Evolutionary conservation across 92 coral and sea anemone species (phyloP), one percentile per base, ranked within the genome.

Genomic region (Actinostola sp.): DNA sequence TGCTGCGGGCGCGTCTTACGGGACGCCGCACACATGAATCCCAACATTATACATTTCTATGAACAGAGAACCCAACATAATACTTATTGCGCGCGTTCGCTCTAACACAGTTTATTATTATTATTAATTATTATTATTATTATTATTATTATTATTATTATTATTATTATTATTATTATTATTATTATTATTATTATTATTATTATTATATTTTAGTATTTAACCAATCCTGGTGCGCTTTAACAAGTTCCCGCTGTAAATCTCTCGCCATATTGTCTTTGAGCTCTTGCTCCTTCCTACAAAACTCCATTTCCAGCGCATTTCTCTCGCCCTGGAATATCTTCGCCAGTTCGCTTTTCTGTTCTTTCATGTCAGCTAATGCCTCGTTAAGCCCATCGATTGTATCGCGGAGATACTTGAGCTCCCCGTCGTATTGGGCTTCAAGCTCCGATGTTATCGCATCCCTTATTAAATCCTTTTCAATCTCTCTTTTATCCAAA

Each of bases 321-420:
- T 86, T 86, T 38, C 45, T 81, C 56, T 86, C 92, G 0, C 87
- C 88, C 21, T 91, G 88, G 31, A 91, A 88, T 43, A 91, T 91
- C 61, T 82, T 87, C 11, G 89, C 97, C 15, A 91, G 85, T 58
- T 91, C 90, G 44, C 72, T 66, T 64, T 91, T 91, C 77, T 91
- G 97, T 2, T 57, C 45, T 46, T 82, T 76, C 63, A 91, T 78
- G 36, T 82, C 51, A 27, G 61, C 67, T 16, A 91, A 76, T 0
- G 80, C 92, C 34, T 91, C 97, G 28, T 91, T 86, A 12, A 91
- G 75, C 41, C 83, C 90, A 27, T 84, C 85, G 28, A 91, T 82
- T 27, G 81, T 77, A 1, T 86, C 83, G 13, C 63, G 73, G 15
- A 84, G 65, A 67, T 75, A 80, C 5, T 64, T 67, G 19, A 83